A percentile compares a stretch with the other conserved stretches of the same genome.
phyloP scores from a whole-genome alignment of 2,797 vertebrate species.

The Aplochiton taeniatus region DNA sequence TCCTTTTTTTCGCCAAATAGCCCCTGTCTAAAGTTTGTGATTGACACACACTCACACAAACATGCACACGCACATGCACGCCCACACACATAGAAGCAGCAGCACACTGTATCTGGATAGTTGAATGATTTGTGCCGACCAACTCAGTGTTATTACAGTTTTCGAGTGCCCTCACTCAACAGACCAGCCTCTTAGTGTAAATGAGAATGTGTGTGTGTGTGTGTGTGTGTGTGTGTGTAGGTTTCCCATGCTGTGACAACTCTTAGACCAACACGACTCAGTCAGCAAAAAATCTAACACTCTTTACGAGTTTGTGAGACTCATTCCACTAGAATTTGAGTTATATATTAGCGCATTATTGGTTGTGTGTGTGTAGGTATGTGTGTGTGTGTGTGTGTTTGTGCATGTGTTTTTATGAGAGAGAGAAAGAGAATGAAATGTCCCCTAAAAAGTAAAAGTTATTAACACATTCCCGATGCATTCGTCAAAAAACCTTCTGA shows the following conservation, averaged over 20 bases:
- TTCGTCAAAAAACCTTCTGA: too few relatives aligned
- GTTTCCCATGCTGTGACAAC: conserved; percentile 49
- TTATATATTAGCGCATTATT: conserved; percentile 46
- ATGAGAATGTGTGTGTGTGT: conserved; percentile 39
- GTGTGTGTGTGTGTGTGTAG: conserved; percentile 1
- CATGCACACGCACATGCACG: too few relatives aligned
- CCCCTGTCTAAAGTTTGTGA: too few relatives aligned
- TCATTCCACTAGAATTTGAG: conserved; percentile 46
- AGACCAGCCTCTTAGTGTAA: conserved; percentile 45
- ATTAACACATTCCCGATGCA: too few relatives aligned
- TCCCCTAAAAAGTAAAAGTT: too few relatives aligned
- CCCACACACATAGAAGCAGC: too few relatives aligned
- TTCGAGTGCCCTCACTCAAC: conserved; percentile 54
- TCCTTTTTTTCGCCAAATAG: too few relatives aligned
- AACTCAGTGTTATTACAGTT: conserved; percentile 62
- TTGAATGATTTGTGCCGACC: conserved; percentile 58
- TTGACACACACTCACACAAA: conserved; percentile 11
- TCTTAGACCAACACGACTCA: conserved; percentile 58
- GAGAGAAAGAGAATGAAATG: too few relatives aligned
- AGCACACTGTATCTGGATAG: conserved; percentile 39
- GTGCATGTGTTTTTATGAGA: too few relatives aligned
- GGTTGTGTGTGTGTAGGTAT: background rate
- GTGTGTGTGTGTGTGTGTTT: background rate
- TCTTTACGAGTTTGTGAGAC: conserved; percentile 53
- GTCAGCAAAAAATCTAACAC: conserved; percentile 55